Evolutionary conservation across 1,140 invertebrate species (phyloP), one percentile per base, ranked within the genome.

Genomic region (Pemphigus obesinymphae): DNA sequence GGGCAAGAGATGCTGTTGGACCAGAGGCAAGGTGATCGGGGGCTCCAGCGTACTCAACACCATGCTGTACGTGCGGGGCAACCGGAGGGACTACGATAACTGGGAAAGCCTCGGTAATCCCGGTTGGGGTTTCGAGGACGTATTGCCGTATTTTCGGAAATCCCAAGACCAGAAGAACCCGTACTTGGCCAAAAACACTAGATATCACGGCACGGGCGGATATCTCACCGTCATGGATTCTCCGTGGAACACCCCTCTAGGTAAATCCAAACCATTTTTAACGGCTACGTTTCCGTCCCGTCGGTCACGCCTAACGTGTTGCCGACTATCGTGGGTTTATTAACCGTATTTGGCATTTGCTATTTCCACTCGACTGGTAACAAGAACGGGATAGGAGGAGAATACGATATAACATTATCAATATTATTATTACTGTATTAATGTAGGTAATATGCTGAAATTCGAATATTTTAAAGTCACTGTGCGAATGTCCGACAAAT

Each of bases 41-140:
- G 97, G 97, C 0, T 96, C 94, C 0, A 93, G 92, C 20, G 94
- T 95, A 0, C 87, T 95, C 0, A 96, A 95, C 84, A 94, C 93
- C 0, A 95, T 98, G 96, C 90, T 97, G 0, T 98, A 98, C 86
- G 92, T 98, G 8, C 88, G 97, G 82, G 97, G 97, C 0, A 97
- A 98, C 88, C 90, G 91, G 82, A 88, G 91, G 4, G 96, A 98
- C 86, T 99, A 91, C 85, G 94, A 98, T 86, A 90, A 94, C 73
- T 99, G 97, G 97, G 93, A 93, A 50, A 88, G 89, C 0, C 90
- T 95, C 55, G 96, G 97, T 0, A 97, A 97, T 85, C 88, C 89
- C 0, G 95, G 95, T 0, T 99, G 97, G 97, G 91, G 92, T 2
- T 98, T 93, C 86, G 92, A 96, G 63, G 93, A 96, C 76, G 91